Evolutionary conservation across 92 coral and sea anemone species (phyloP).

Genomic region (Bergia puertoricense): DNA sequence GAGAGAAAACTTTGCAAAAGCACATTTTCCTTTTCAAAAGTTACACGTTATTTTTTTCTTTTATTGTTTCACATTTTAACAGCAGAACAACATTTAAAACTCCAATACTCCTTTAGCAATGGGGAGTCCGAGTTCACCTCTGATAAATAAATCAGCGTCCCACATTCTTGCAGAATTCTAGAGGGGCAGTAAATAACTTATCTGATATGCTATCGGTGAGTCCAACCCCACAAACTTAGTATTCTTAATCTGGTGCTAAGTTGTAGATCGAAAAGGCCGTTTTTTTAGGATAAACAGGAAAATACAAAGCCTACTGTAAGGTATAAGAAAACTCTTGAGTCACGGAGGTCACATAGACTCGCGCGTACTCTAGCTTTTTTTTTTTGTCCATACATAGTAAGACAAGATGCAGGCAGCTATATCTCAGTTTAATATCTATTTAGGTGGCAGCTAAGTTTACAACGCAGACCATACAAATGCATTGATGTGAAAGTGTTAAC

Average conservation of each 20-base stretch:
- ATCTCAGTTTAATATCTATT: background rate
- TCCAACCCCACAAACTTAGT: background rate
- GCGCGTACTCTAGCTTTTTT: background rate
- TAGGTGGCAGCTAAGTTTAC: background rate
- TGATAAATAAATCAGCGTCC: background rate
- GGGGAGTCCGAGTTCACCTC: background rate
- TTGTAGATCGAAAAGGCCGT: background rate
- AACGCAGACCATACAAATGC: background rate
- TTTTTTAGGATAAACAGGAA: background rate
- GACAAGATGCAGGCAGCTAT: constrained; percentile 15
- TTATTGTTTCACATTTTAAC: background rate
- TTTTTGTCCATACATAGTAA: background rate
- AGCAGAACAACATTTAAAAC: background rate
- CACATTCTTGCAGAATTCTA: background rate
- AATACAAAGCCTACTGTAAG: background rate
- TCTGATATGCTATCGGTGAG: background rate
- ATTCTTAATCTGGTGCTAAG: background rate
- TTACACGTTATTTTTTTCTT: background rate
- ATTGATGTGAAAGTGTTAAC: background rate
- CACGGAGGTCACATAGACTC: background rate
- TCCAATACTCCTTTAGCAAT: background rate
- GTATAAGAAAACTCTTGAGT: background rate
- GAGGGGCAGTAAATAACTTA: background rate
- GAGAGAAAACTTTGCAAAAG: too few species aligned
- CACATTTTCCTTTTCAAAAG: background rate